Evolutionary conservation across 2,888 invertebrate genomes (phyloP).

Genomic region (Lithodes maja): DNA sequence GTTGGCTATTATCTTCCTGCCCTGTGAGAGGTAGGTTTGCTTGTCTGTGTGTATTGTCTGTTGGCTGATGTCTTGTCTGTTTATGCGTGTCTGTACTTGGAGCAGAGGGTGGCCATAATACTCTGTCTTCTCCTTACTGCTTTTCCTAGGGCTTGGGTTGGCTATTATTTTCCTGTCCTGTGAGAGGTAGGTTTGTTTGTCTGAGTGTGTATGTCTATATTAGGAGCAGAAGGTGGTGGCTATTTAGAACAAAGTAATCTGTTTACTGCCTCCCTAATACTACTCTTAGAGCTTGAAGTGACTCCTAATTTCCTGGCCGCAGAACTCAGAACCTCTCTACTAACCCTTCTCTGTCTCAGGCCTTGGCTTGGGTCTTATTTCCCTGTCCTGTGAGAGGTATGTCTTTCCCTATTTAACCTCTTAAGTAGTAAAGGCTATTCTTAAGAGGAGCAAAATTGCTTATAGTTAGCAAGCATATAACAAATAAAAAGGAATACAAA

Average conservation of each 20-base stretch:
- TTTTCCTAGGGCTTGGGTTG: slow-evolving; percentile 27
- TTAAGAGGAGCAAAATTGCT: too few species aligned
- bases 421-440: too few species aligned
- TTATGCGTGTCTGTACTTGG: too few species aligned
- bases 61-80: too few species aligned
- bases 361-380: background rate
- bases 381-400: slow-evolving; percentile 52
- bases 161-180: slow-evolving; percentile 36
- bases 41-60: background rate
- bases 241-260: slow-evolving; percentile 21
- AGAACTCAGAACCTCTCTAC: too few species aligned
- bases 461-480: too few species aligned
- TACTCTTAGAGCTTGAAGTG: slow-evolving; percentile 20
- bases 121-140: slow-evolving; percentile 35
- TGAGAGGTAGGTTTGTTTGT: slow-evolving; percentile 34
- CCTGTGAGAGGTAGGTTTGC: slow-evolving; percentile 43
- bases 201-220: too few species aligned
- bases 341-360: too few species aligned
- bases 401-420: too few species aligned
- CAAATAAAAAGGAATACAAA: too few species aligned
- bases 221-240: slow-evolving; percentile 27
- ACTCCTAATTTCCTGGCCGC: too few species aligned
- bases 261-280: slow-evolving; percentile 44
- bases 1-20: slow-evolving; percentile 21
- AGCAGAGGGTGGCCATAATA: slow-evolving; percentile 32